Evolutionary conservation across 2,888 invertebrate species (phyloP).

Genomic region (Mesoligia furuncula): DNA sequence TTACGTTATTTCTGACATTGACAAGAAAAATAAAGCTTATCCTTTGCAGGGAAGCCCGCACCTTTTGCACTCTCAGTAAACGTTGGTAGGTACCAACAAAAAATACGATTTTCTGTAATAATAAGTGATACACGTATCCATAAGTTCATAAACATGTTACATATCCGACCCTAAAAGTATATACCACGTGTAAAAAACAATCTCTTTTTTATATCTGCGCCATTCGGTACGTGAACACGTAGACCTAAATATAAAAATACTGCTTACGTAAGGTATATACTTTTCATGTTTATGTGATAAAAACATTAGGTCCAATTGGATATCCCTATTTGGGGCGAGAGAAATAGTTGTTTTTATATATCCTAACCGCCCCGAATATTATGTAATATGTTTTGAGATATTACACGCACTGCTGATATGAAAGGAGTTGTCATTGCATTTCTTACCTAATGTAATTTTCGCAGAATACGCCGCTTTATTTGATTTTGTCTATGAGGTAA

Average conservation of each 20-base stretch:
- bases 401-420: slow-evolving; percentile 39
- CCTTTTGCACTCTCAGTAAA: slow-evolving; percentile 24
- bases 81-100: slow-evolving; percentile 26
- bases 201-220: slow-evolving; percentile 62
- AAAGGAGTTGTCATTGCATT: slow-evolving; percentile 55
- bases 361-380: slow-evolving; percentile 35
- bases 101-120: slow-evolving; percentile 56
- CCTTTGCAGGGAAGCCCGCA: neutral
- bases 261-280: slow-evolving; percentile 62
- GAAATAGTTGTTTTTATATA: slow-evolving; percentile 61
- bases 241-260: slow-evolving; percentile 65
- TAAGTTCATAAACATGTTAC: slow-evolving; percentile 60
- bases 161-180: slow-evolving; percentile 49
- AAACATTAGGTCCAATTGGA: slow-evolving; percentile 69
- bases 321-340: slow-evolving; percentile 62
- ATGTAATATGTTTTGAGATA: slow-evolving; percentile 58
- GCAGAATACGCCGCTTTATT: slow-evolving; percentile 29
- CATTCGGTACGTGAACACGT: slow-evolving; percentile 57
- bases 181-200: slow-evolving; percentile 58
- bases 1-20: neutral
- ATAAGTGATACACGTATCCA: slow-evolving; percentile 51
- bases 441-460: slow-evolving; percentile 36
- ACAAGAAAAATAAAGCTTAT: slow-evolving; percentile 4
- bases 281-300: slow-evolving; percentile 69
- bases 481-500: slow-evolving; percentile 31